Evolutionary conservation across 2,888 invertebrate species (phyloP).

Genomic region (Gymnocheta viridis): DNA sequence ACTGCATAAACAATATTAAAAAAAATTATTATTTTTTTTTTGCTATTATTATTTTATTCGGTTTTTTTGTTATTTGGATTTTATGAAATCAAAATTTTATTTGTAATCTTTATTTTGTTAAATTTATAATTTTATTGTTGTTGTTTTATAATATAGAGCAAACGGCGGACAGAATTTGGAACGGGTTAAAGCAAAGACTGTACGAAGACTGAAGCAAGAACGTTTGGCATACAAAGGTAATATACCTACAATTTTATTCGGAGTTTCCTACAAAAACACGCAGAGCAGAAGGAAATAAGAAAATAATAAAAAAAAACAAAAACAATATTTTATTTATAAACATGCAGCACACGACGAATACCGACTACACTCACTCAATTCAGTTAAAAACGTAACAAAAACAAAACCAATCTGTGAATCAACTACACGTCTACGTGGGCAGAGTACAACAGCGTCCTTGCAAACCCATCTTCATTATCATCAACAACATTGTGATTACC

Average conservation of each 20-base stretch:
- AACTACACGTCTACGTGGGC: conserved; percentile 21
- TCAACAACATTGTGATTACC: conserved; percentile 19
- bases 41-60: conserved; percentile 21
- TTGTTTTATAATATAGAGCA: conserved; percentile 76
- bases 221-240: conserved; percentile 82
- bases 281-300: conserved; percentile 44
- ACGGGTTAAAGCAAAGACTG: conserved; percentile 83
- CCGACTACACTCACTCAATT: conserved; percentile 46
- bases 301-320: conserved; percentile 24
- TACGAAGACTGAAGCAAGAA: conserved; percentile 83
- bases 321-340: conserved; percentile 37
- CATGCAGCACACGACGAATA: conserved; percentile 35
- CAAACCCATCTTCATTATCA: conserved; percentile 49
- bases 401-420: conserved; percentile 20
- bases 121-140: conserved; percentile 61
- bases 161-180: conserved; percentile 83
- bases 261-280: conserved; percentile 73
- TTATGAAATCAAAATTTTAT: conserved; percentile 44
- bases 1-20: conserved; percentile 15
- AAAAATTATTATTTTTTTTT: background rate
- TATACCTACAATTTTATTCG: conserved; percentile 82
- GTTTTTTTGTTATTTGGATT: conserved; percentile 64
- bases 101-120: conserved; percentile 27
- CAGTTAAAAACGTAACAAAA: conserved; percentile 14
- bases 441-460: conserved; percentile 16